phyloP scores from a whole-genome alignment of 2,797 vertebrate genomes.

The Alectoris magna region DNA sequence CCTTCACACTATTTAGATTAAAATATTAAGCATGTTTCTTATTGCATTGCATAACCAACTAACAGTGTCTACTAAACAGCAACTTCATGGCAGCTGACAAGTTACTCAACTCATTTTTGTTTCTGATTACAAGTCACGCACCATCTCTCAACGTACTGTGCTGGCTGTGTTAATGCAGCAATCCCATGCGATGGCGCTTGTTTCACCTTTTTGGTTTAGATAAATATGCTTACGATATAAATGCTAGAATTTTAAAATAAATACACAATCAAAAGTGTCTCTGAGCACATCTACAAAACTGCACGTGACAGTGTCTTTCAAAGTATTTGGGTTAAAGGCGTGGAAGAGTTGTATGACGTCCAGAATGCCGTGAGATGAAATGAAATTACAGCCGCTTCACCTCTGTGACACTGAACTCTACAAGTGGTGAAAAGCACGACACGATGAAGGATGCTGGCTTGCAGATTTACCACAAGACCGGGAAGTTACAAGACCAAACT shows the following conservation, averaged over 20 bases:
- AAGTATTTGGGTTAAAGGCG: conserved; percentile 35
- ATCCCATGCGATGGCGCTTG: neutral
- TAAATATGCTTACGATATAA: neutral
- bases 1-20: conserved; percentile 16
- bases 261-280: neutral
- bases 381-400: neutral
- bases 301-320: neutral
- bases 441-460: neutral
- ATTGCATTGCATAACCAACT: conserved; percentile 3
- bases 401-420: neutral
- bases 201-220: conserved; percentile 18
- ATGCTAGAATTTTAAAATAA: neutral
- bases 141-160: neutral
- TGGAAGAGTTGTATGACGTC: conserved; percentile 3
- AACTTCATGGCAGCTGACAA: conserved; percentile 27
- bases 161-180: neutral
- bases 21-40: conserved; percentile 54
- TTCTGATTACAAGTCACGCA: neutral
- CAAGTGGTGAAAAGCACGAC: conserved; percentile 6
- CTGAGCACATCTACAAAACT: conserved; percentile 8
- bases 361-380: conserved; percentile 2
- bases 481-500: neutral
- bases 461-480: neutral
- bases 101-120: neutral
- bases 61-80: conserved; percentile 18